Base-by-base conservation (phyloP, 2,888 invertebrate species). In the Mylabris sibirica region DNA sequence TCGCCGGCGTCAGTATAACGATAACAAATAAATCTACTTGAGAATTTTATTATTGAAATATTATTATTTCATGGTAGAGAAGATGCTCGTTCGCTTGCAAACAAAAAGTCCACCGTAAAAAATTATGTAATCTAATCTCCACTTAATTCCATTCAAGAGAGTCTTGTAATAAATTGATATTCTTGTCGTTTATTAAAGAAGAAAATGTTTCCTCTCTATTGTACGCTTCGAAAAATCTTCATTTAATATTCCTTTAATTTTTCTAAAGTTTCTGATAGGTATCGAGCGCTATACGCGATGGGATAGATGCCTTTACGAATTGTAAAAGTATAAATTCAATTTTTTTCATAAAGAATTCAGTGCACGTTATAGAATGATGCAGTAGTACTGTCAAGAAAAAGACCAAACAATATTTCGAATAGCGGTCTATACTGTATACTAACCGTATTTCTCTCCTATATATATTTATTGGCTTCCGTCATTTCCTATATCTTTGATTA, bases 1-100 rank as follows among this genome's bases (percentile, higher is more conserved):
- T 44, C 6, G 44, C n/a, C 44, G 44, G 5, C 17, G 44, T 49
- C 49, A 20, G n/a, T n/a, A 20, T 20, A 20, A 8, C 24, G 22
- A 24, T 24, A 22, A 12, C 24, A 24, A 53, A 53, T 49, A 53
- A 53, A 53, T 53, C 22, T 20, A 49, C 9, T 49, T 49, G 17
- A 20, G 9, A 44, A 44, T 17, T 22, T 53, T 53, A 22, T 53
- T 53, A 53, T 53, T 53, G 53, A 53, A 53, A 53, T 20, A 53
- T 53, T 53, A 53, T 53, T 53, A 24, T 53, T 53, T 53, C 24
- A 24, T 12, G 8, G 22, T 12, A 24, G 20, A 12, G 22, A 12
- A 3, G 53, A 53, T 2, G 49, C 20, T 1, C 53, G 24, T 53
- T 53, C 49, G 2, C 8, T 6, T 20, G 2, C 49, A 17, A 22